Evolutionary conservation across 2,113 vertebrate species (phyloP), one percentile per base, ranked within the genome.

Genomic region (Prunella himalayana): DNA sequence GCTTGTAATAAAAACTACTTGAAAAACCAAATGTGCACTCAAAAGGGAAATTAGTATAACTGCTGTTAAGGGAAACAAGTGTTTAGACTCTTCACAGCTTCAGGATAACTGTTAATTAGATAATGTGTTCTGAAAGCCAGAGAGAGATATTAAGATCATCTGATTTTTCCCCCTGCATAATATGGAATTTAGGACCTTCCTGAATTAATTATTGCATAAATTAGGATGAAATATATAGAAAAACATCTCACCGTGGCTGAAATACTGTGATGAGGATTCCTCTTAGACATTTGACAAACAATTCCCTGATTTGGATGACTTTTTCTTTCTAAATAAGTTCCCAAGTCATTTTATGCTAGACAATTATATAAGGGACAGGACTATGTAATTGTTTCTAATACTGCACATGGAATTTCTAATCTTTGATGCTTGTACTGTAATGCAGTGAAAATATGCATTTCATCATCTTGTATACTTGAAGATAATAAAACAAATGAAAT

Each of bases 31-130:
- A 97, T 96, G 50, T 94, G 90, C 90, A 88, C 91, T 95, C 93
- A 94, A 96, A 98, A 98, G 97, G 91, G 92, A 97, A 97, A 97
- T 96, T 92, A 95, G 84, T 96, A 41, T 97, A 96, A 95, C 88
- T 94, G 64, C 91, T 98, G 93, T 96, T 97, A 91, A 93, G 96
- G 96, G 97, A 97, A 97, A 97, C 87, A 95, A 97, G 82, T 91
- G 90, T 96, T 97, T 97, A 96, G 96, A 96, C 96, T 97, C 96
- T 97, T 96, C 28, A 17, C 96, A 85, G 95, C 94, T 97, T 97
- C 97, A 97, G 90, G 98, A 95, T 96, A 98, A 97, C 79, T 95
- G 90, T 94, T 96, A 95, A 94, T 96, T 94, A 94, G 82, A 79
- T 87, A 94, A 93, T 45, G 66, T 80, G 79, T 91, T 91, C 87